Evolutionary conservation across 2,888 invertebrate genomes (phyloP).

Genomic region (Lasioglossum figueresi): DNA sequence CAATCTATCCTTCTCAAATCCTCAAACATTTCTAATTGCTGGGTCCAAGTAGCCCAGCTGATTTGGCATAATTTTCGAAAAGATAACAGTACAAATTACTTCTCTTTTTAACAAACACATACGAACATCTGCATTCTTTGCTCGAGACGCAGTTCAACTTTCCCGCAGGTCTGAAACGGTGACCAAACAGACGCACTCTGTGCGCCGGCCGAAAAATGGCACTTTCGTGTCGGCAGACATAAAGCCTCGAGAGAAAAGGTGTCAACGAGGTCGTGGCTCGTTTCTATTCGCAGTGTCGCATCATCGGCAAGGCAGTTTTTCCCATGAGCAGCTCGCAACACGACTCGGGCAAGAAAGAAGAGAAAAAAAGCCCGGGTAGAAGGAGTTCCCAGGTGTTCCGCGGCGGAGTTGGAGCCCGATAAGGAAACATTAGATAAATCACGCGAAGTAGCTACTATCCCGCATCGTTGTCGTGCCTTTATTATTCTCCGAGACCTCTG

Average conservation of each 20-base stretch:
- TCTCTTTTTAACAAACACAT: not conserved
- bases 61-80: not conserved
- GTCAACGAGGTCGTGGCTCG: constrained; percentile 30
- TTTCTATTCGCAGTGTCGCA: constrained; percentile 71
- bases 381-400: constrained; percentile 76
- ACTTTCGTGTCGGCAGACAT: not conserved
- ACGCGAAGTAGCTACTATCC: constrained; percentile 66
- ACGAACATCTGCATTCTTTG: no score
- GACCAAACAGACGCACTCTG: not conserved
- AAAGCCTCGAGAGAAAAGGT: not conserved
- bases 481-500: constrained; percentile 68
- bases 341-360: not conserved
- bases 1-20: not conserved
- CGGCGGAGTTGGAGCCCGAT: constrained; percentile 71
- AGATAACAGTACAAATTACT: not conserved
- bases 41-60: no score
- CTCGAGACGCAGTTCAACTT: no score
- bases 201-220: not conserved
- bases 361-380: constrained; percentile 32
- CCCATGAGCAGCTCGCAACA: constrained; percentile 57
- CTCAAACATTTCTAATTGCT: not conserved
- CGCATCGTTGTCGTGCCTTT: constrained; percentile 64
- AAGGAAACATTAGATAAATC: constrained; percentile 81
- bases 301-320: constrained; percentile 73
- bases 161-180: not conserved